Conservation (phyloP, 2,113 vertebrate genomes). For the Cebus imitator region DNA sequence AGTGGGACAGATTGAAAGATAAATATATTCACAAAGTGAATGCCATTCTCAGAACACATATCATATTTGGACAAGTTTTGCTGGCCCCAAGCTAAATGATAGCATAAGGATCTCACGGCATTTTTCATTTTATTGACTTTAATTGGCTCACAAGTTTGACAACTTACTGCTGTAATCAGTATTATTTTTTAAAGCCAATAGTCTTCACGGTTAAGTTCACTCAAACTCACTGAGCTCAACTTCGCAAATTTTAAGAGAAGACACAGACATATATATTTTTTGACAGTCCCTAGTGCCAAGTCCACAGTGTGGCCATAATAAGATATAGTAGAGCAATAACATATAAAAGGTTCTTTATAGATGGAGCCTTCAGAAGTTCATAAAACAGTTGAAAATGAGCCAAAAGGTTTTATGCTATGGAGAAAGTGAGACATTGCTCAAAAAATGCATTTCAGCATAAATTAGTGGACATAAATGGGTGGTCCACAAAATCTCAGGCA, state of each 20-base stretch:
- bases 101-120: neutral
- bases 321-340: slow-evolving; percentile 34
- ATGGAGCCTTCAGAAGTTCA: slow-evolving; percentile 34
- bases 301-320: slow-evolving; percentile 17
- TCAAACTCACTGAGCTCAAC: slow-evolving; percentile 29
- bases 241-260: slow-evolving; percentile 55
- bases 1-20: neutral
- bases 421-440: neutral
- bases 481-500: neutral
- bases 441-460: slow-evolving; percentile 1
- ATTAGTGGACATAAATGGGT: neutral
- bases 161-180: slow-evolving; percentile 49
- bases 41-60: neutral
- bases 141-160: slow-evolving; percentile 53
- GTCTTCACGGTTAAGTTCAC: slow-evolving; percentile 13
- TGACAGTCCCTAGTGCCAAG: slow-evolving; percentile 44
- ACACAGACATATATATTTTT: slow-evolving; percentile 33
- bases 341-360: slow-evolving; percentile 3
- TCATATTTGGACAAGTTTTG: slow-evolving; percentile 46
- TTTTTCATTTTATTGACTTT: slow-evolving; percentile 67
- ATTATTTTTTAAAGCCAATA: slow-evolving; percentile 54
- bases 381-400: slow-evolving; percentile 49
- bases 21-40: slow-evolving; percentile 32
- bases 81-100: neutral
- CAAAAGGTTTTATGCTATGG: neutral